A percentile compares a stretch with the other conserved stretches of the same genome.
These are phyloP conservation scores for Peromyscus attwateri DNA, from an alignment of 2,797 vertebrate genomes.

Conservation along the genomic window DNA sequence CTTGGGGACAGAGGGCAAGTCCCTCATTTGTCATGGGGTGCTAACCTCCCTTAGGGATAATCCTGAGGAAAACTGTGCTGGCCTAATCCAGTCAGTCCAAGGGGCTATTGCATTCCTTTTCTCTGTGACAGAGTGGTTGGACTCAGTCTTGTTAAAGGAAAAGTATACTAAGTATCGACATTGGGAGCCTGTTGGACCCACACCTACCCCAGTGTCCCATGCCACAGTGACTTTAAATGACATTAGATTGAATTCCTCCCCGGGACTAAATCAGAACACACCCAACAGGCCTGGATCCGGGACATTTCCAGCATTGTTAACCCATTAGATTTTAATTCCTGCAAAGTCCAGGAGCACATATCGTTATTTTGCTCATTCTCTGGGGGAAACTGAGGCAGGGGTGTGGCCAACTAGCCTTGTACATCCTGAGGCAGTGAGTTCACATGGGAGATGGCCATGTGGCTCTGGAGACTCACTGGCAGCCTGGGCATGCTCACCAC, in stretches of 20 bases:
- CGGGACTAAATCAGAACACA: neutral
- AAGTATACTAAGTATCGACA: neutral
- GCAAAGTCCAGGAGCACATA: neutral
- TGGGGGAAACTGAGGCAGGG: neutral
- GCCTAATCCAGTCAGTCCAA: neutral
- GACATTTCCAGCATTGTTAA: neutral
- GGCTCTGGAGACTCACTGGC: neutral
- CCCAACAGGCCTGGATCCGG: neutral
- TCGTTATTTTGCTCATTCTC: too few relatives aligned
- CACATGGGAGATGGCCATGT: rapidly evolving
- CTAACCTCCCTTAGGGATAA: neutral
- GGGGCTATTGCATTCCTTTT: neutral
- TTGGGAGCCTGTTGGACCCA: neutral
- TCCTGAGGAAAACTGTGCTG: neutral
- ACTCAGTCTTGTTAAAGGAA: neutral
- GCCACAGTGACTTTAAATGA: neutral
- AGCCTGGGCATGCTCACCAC: neutral
- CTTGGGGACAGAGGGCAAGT: neutral
- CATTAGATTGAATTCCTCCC: neutral
- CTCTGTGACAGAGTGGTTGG: neutral
- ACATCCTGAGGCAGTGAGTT: neutral
- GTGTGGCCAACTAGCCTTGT: rapidly evolving
- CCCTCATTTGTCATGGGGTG: neutral
- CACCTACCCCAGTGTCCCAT: neutral
- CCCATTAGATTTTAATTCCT: neutral